Evolutionary conservation across 2,888 invertebrate species (phyloP).

Genomic region (Hydroisotoma schaefferi): DNA sequence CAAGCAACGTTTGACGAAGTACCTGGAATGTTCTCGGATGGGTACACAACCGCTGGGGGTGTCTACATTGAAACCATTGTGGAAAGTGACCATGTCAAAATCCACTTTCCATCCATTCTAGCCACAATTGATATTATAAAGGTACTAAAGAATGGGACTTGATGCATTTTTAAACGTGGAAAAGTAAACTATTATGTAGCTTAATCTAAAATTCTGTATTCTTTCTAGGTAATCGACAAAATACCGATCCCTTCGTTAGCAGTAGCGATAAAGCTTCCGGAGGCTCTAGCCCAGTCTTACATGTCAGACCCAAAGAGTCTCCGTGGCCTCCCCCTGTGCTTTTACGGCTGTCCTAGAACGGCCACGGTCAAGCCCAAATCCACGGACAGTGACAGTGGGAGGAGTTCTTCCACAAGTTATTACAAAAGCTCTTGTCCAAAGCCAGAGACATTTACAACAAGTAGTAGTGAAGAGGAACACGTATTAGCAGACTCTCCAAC

Average conservation of each 20-base stretch:
- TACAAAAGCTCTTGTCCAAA: slow-evolving; percentile 34
- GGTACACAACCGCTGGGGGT: slow-evolving; percentile 43
- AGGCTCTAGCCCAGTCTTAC: slow-evolving; percentile 30
- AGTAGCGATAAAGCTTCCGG: slow-evolving; percentile 45
- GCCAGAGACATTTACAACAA: slow-evolving; percentile 7
- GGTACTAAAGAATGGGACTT: slow-evolving; percentile 20
- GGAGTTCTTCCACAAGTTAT: slow-evolving; percentile 15
- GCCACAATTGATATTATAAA: slow-evolving; percentile 46
- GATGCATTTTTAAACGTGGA: background rate
- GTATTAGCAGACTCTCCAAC: slow-evolving; percentile 32
- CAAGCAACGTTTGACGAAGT: slow-evolving; percentile 48
- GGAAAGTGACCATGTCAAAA: slow-evolving; percentile 48
- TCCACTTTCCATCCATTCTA: slow-evolving; percentile 43
- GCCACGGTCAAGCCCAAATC: slow-evolving; percentile 35
- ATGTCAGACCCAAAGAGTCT: slow-evolving; percentile 39
- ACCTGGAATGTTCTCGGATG: slow-evolving; percentile 48
- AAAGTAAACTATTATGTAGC: background rate
- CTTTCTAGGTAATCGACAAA: slow-evolving; percentile 38
- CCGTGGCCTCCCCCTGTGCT: slow-evolving; percentile 45
- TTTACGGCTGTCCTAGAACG: slow-evolving; percentile 47
- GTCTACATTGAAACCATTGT: slow-evolving; percentile 46
- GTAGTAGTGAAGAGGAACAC: slow-evolving; percentile 14
- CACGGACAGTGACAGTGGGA: background rate
- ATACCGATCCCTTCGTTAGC: slow-evolving; percentile 46
- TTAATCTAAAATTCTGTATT: too few species aligned